Evolutionary conservation across 2,797 vertebrate genomes (phyloP), one percentile per base, ranked within the genome.

Genomic region (Huso huso): DNA sequence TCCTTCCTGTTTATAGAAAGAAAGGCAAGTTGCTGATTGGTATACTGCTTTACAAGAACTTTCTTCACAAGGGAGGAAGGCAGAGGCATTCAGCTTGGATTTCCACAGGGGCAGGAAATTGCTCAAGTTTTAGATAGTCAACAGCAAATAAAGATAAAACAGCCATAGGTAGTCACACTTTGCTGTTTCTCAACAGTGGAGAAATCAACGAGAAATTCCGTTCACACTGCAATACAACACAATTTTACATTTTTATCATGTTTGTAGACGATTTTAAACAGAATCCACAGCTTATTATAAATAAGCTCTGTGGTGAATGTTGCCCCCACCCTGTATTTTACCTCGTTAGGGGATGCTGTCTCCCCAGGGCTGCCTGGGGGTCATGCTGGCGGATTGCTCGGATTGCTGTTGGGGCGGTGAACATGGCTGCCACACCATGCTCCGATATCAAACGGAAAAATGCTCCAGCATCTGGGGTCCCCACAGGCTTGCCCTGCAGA

Each of bases 341-440:
- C 97, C 92, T 96, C 82, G 87, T 81, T 71, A 95, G 85, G 0
- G 83, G 75, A 81, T 95, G 94, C 73, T 80, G 88, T 70, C 82
- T 90, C 72, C 92, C 93, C 6, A 86, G 58, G 15, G 74, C 75
- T 58, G 91, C 90, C 12, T 88, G 81, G 8, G 94, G 92, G 82
- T 99, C 96, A 81, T 98, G 93, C 75, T 98, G 97, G 80, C 94
- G 91, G 71, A 99, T 97, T 73, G 94, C 95, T 85, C 96, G 89
- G 79, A 99, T 88, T 74, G 95, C 95, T 48, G 94, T 99, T 51
- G 96, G 96, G 0, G 95, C 93, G 8, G 92, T 96, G 80, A 99
- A 99, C 90, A 90, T 81, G 72, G 92, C 92, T 62, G 88, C 81
- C 7, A 87, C 91, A 61, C 90, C 88, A 67, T 97, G 89, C 78